Percentiles rank a stretch among this genome's conserved stretches.
Conservation (phyloP, 53 echinoderm and acorn worm genomes). For the Luidia sarsii region DNA sequence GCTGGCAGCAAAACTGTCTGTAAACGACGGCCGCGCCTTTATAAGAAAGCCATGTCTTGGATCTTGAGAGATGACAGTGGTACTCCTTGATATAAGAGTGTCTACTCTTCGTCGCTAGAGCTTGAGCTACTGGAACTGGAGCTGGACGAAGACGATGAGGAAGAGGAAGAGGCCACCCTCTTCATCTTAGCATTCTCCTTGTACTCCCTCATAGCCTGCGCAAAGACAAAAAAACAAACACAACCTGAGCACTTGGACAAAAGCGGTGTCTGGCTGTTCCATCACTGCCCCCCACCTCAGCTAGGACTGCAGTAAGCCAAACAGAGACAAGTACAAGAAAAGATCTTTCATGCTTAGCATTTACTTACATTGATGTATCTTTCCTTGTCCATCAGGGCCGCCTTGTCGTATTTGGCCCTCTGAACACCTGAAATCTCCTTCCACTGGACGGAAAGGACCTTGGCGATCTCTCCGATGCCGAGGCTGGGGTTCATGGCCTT, state of each 20-base stretch:
- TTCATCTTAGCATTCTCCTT: slow-evolving; percentile 64
- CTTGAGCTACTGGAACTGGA: slow-evolving; percentile 68
- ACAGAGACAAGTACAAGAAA: too few species aligned
- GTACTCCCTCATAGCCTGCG: slow-evolving; percentile 78
- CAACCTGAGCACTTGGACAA: too few species aligned
- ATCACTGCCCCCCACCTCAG: too few species aligned
- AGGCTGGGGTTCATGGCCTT: slow-evolving; percentile 73
- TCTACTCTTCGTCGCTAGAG: slow-evolving; percentile 77
- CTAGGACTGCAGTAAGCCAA: too few species aligned
- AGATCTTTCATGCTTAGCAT: too few species aligned
- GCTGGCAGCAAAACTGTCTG: too few species aligned
- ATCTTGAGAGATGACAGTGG: too few species aligned
- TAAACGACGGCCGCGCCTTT: too few species aligned
- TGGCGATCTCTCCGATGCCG: slow-evolving; percentile 90
- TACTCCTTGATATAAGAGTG: too few species aligned
- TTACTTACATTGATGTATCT: slow-evolving; percentile 79
- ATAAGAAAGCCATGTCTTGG: too few species aligned
- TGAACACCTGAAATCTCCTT: slow-evolving; percentile 45
- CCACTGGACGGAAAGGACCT: slow-evolving; percentile 81
- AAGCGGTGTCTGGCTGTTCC: too few species aligned
- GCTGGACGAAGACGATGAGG: slow-evolving; percentile 72
- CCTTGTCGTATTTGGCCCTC: slow-evolving; percentile 76
- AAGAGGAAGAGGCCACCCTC: slow-evolving; percentile 62
- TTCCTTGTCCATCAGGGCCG: slow-evolving; percentile 76
- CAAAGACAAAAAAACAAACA: slow-evolving; percentile 3